Percentiles rank a stretch among this genome's conserved stretches.
Conservation (phyloP, 2,113 vertebrate species). For the Cephalopholis sonnerati region DNA sequence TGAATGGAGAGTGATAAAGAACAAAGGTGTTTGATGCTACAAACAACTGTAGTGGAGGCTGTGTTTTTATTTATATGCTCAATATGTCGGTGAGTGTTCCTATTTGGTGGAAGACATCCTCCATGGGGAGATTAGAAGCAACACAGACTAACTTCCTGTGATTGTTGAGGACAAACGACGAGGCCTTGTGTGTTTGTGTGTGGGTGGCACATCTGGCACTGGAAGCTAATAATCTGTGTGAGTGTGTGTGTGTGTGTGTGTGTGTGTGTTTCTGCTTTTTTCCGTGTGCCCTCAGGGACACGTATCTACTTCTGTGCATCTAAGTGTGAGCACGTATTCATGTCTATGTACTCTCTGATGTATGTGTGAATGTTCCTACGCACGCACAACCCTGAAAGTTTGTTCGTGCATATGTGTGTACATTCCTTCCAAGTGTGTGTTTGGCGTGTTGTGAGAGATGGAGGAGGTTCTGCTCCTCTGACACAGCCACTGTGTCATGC, state of each 20-base stretch:
- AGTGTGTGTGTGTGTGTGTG: constrained; percentile 21
- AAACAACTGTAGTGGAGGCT: neutral
- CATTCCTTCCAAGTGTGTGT: constrained; percentile 41
- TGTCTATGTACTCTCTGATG: constrained; percentile 40
- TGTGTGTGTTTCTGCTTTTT: constrained; percentile 31
- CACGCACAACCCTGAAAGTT: constrained; percentile 52
- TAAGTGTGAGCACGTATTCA: constrained; percentile 24
- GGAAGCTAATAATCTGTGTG: constrained; percentile 69
- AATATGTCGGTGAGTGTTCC: constrained; percentile 19
- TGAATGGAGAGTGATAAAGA: constrained; percentile 5
- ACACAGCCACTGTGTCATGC: constrained; percentile 70
- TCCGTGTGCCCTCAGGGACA: constrained; percentile 29
- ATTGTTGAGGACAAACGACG: constrained; percentile 75
- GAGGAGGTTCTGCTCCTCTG: constrained; percentile 70
- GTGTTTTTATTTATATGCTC: constrained; percentile 16
- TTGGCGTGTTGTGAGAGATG: constrained; percentile 51
- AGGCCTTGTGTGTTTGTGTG: constrained; percentile 67
- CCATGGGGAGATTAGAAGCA: constrained; percentile 60
- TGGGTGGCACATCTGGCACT: constrained; percentile 82
- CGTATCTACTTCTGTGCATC: constrained; percentile 33
- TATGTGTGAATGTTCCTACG: constrained; percentile 46
- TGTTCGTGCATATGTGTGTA: constrained; percentile 8
- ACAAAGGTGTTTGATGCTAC: neutral
- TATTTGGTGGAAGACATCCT: constrained; percentile 53
- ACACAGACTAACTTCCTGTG: constrained; percentile 72